Evolutionary conservation across 2,113 vertebrate genomes (phyloP).

Genomic region (Trichomycterus rosablanca): DNA sequence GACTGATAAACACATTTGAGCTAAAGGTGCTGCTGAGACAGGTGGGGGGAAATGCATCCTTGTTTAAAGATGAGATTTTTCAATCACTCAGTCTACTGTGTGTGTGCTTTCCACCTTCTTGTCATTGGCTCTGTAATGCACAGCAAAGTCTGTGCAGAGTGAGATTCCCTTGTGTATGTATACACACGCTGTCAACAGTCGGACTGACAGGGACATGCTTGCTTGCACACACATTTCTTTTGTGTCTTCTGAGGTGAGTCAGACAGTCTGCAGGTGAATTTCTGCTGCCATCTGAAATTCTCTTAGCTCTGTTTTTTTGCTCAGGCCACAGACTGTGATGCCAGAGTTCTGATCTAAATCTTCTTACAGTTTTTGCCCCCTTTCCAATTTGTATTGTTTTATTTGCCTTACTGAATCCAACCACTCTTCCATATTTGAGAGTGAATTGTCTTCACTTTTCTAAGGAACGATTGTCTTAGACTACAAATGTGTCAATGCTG

Average conservation of each 20-base stretch:
- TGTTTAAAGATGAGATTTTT: too few relatives aligned
- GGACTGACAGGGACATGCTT: conserved; percentile 49
- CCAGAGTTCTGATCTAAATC: too few relatives aligned
- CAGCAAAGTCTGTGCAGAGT: conserved; percentile 23
- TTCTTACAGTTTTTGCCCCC: too few relatives aligned
- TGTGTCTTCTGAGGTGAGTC: conserved; percentile 54
- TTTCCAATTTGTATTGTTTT: too few relatives aligned
- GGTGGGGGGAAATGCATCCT: conserved; percentile 18
- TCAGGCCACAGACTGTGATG: conserved; percentile 55
- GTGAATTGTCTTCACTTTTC: too few relatives aligned
- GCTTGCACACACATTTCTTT: conserved; percentile 47
- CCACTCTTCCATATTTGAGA: too few relatives aligned
- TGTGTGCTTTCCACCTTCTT: not conserved
- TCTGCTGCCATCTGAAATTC: conserved; percentile 63
- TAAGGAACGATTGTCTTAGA: too few relatives aligned
- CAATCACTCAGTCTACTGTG: too few relatives aligned
- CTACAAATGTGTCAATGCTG: too few relatives aligned
- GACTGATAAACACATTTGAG: not conserved
- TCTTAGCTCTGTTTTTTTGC: conserved; percentile 40
- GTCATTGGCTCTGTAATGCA: not conserved
- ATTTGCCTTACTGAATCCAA: too few relatives aligned
- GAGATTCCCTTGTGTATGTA: conserved; percentile 32
- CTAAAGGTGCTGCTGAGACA: conserved; percentile 23
- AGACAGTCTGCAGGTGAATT: conserved; percentile 61
- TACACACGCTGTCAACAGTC: not conserved